A percentile compares a stretch with the other conserved stretches of the same genome.
These are phyloP conservation scores for Agelastica alni DNA, from an alignment of 2,888 invertebrate genomes.

Conservation along the genomic window DNA sequence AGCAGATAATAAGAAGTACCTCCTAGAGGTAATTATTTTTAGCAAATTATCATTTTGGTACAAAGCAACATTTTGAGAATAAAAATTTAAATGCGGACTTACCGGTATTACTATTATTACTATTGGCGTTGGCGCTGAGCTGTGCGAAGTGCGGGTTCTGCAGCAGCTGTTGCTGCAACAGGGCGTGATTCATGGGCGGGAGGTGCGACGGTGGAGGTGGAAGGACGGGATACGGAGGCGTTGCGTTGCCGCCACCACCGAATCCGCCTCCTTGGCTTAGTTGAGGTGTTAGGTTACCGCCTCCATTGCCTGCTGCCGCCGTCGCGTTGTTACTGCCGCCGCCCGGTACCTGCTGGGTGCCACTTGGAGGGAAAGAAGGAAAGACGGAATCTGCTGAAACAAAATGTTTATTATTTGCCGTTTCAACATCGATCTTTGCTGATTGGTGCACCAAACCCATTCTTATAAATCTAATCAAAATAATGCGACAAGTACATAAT, in stretches of 20 bases:
- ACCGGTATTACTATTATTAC: slow-evolving; percentile 56
- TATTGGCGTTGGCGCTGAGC: slow-evolving; percentile 57
- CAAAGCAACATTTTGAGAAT: too few relatives aligned
- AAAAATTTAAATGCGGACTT: slow-evolving; percentile 51
- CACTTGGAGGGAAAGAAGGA: slow-evolving; percentile 54
- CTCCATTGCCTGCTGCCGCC: slow-evolving; percentile 39
- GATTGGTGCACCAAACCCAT: too few relatives aligned
- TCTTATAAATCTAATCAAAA: too few relatives aligned
- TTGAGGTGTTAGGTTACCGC: slow-evolving; percentile 27
- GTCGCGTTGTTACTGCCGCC: slow-evolving; percentile 17
- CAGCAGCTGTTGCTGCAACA: slow-evolving; percentile 63
- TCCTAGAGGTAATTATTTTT: too few relatives aligned
- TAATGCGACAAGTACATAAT: too few relatives aligned
- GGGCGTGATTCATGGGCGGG: slow-evolving; percentile 51
- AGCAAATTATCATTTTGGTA: too few relatives aligned
- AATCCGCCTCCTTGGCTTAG: slow-evolving; percentile 2
- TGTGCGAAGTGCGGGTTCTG: slow-evolving; percentile 59
- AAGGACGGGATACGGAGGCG: slow-evolving; percentile 52
- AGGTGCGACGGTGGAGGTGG: slow-evolving; percentile 49
- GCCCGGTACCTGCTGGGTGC: slow-evolving; percentile 31
- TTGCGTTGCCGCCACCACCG: slow-evolving; percentile 24
- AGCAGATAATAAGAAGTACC: too few relatives aligned
- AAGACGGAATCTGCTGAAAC: slow-evolving; percentile 54
- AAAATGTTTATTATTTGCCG: too few relatives aligned
- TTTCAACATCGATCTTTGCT: too few relatives aligned